Evolutionary conservation across 2,888 invertebrate genomes (phyloP).

Genomic region (Melipona bicolor): DNA sequence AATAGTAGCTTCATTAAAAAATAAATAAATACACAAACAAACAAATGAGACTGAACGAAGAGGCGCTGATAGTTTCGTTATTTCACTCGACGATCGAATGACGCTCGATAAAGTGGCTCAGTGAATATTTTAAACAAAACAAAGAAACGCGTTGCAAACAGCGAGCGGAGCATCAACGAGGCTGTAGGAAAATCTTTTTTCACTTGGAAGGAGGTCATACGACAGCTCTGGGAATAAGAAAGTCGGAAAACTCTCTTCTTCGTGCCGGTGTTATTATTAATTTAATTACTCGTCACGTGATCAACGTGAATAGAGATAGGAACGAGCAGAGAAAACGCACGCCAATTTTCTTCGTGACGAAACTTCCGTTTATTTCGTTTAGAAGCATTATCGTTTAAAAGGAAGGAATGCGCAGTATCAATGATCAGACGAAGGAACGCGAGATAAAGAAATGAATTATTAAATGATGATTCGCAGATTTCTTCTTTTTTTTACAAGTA

Average conservation of each 20-base stretch:
- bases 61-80: background rate
- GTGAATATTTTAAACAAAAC: constrained; percentile 14
- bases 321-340: constrained; percentile 47
- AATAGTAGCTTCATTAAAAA: too few relatives aligned
- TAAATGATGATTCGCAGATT: too few relatives aligned
- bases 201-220: constrained; percentile 43
- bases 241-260: constrained; percentile 66
- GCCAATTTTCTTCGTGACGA: constrained; percentile 13
- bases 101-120: constrained; percentile 24
- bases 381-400: background rate
- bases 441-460: background rate
- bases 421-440: background rate
- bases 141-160: constrained; percentile 14
- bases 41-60: background rate
- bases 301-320: constrained; percentile 53
- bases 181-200: constrained; percentile 52
- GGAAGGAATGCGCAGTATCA: background rate
- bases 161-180: background rate
- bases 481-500: too few relatives aligned
- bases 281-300: constrained; percentile 68
- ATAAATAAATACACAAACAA: background rate
- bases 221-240: constrained; percentile 70
- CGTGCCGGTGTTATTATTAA: constrained; percentile 66
- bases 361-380: background rate
- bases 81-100: constrained; percentile 1